Base-by-base conservation (phyloP, 2,113 vertebrate genomes). In the Chloebia gouldiae region DNA sequence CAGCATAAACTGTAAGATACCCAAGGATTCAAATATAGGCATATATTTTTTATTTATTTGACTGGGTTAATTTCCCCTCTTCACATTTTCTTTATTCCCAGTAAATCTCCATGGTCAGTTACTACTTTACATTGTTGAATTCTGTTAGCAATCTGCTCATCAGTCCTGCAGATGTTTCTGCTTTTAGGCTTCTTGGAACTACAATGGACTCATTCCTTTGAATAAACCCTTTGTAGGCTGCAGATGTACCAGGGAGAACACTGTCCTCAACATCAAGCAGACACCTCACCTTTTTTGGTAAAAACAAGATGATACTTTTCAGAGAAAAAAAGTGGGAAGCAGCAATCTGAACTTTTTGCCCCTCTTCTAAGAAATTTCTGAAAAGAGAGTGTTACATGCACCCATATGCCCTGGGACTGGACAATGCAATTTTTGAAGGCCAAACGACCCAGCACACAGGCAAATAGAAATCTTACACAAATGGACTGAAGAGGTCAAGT, bases 61-160 rank as follows among this genome's bases (percentile, higher is more conserved):
- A 49, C 86, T 56, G 61, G 65, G 59, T 96, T 93, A 95, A 84
- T 76, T 82, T 96, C 89, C 71, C 69, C 3, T 93, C 56, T 86
- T n/a, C n/a, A n/a, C n/a, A n/a, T n/a, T n/a, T n/a, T n/a, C n/a
- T n/a, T n/a, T n/a, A n/a, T n/a, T n/a, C n/a, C n/a, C n/a, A n/a
- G 92, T 90, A 97, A 97, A 97, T 94, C 72, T 91, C 91, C 54
- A n/a, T 44, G 86, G 91, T 95, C 93, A 94, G 95, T 93, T 93
- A 93, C 73, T 96, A 78, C 91, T 97, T 97, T 95, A 96, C 91
- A 94, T 79, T 94, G 91, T 66, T 97, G 93, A 96, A 96, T 97
- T 97, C 92, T 97, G 94, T 97, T 97, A 97, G 95, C 96, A 98
- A 96, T 96, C 93, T 97, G 86, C 91, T 96, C 94, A 90, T 95